Evolutionary conservation across 1,140 invertebrate genomes (phyloP).

Genomic region (Tetramorium parvispinum): DNA sequence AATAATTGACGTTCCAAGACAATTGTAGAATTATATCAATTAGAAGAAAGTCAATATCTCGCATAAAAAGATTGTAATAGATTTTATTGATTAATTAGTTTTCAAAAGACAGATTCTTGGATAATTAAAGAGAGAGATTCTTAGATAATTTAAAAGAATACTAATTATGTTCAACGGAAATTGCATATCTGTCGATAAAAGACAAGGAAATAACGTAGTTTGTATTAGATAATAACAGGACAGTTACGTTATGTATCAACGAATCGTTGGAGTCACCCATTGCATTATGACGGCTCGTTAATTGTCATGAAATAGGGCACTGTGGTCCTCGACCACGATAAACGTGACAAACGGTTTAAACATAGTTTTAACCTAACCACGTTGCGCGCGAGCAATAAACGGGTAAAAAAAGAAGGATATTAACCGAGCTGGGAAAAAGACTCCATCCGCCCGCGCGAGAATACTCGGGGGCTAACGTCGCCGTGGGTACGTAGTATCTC

Average conservation of each 20-base stretch:
- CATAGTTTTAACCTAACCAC: conserved; percentile 50
- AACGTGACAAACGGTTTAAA: conserved; percentile 48
- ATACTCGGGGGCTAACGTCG: background rate
- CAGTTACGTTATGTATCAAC: background rate
- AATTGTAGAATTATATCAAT: background rate
- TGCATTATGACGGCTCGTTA: conserved; percentile 11
- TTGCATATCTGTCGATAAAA: background rate
- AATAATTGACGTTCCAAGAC: background rate
- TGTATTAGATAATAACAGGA: background rate
- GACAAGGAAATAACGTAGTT: background rate
- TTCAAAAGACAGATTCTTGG: background rate
- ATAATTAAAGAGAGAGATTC: background rate
- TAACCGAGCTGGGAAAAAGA: conserved; percentile 27
- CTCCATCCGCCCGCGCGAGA: background rate
- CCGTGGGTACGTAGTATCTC: conserved; percentile 22
- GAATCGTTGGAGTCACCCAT: background rate
- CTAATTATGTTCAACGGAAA: background rate
- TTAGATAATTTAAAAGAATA: background rate
- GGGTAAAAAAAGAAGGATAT: conserved; percentile 39
- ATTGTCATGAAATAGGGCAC: conserved; percentile 18
- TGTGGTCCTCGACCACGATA: conserved; percentile 17
- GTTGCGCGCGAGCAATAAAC: conserved; percentile 5
- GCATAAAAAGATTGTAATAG: background rate
- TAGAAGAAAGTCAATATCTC: background rate
- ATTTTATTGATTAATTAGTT: background rate